A percentile compares a stretch with the other conserved stretches of the same genome.
These are phyloP conservation scores for Drosophila testacea DNA, from an alignment of 2,888 invertebrate genomes.

Conservation along the genomic window DNA sequence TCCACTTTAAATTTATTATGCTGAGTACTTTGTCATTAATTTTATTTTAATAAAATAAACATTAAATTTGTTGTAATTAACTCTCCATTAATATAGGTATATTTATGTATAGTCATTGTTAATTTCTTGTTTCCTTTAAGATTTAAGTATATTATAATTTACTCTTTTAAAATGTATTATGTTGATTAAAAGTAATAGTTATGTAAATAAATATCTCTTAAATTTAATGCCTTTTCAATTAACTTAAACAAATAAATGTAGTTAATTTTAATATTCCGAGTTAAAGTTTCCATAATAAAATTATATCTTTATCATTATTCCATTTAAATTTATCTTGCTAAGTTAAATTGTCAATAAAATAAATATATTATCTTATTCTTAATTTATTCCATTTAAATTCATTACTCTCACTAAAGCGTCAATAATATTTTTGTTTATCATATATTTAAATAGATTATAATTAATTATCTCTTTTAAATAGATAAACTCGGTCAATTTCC, in stretches of 20 bases:
- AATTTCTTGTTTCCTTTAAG: background rate
- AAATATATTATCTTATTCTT: background rate
- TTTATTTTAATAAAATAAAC: too few relatives aligned
- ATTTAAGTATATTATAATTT: background rate
- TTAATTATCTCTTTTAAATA: background rate
- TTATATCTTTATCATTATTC: background rate
- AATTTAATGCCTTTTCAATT: too few relatives aligned
- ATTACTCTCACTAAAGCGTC: too few relatives aligned
- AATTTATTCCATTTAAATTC: too few relatives aligned
- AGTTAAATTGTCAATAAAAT: background rate
- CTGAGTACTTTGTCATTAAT: too few relatives aligned
- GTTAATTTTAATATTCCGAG: too few relatives aligned
- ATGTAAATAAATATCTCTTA: background rate
- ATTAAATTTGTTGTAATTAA: background rate
- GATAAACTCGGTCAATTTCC: constrained; percentile 17
- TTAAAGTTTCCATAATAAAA: too few relatives aligned
- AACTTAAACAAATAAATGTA: too few relatives aligned
- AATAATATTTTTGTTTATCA: too few relatives aligned
- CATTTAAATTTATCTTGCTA: background rate
- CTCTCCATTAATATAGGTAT: too few relatives aligned
- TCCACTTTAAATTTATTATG: too few relatives aligned
- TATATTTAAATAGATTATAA: constrained; percentile 1
- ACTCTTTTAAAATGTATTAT: background rate
- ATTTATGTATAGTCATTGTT: background rate
- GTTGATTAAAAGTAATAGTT: background rate